phyloP scores from a whole-genome alignment of 2,888 invertebrate genomes.

The Hypselothyrea guttata region DNA sequence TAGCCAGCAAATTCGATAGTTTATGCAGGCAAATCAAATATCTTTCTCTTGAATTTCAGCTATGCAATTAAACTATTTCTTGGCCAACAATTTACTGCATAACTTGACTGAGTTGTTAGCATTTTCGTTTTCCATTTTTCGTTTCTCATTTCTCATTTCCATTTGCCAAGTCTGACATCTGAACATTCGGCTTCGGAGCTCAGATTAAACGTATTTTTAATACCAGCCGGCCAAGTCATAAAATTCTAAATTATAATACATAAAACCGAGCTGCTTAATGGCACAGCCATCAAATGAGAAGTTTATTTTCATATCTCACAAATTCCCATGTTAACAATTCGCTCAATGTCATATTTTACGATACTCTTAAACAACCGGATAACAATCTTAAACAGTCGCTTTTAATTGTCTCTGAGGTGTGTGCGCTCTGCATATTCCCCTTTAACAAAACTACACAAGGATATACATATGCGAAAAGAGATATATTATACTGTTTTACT shows the following conservation, averaged over 20 bases:
- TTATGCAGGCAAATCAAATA: constrained; percentile 28
- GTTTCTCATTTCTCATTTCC: neutral
- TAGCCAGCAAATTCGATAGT: constrained; percentile 45
- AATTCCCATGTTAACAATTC: constrained; percentile 22
- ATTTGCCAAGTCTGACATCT: neutral
- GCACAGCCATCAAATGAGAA: constrained; percentile 16
- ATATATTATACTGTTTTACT: constrained; percentile 21
- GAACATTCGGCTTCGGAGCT: neutral
- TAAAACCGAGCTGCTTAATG: constrained; percentile 29
- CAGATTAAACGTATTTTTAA: constrained; percentile 29
- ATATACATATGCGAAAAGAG: constrained; percentile 12
- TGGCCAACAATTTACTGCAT: constrained; percentile 29
- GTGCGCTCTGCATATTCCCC: too few species aligned
- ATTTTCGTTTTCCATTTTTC: neutral
- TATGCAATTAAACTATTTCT: constrained; percentile 28
- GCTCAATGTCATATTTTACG: constrained; percentile 33
- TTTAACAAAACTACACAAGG: neutral
- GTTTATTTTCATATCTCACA: constrained; percentile 13
- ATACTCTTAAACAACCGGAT: constrained; percentile 21
- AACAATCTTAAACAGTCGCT: constrained; percentile 23
- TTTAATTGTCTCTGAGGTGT: constrained; percentile 42
- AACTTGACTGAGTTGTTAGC: constrained; percentile 22
- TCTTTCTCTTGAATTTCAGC: constrained; percentile 18
- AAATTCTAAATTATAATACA: constrained; percentile 45
- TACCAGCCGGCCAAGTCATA: constrained; percentile 24